phyloP scores from a whole-genome alignment of 1,140 invertebrate species.

The Riptortus pedestris region DNA sequence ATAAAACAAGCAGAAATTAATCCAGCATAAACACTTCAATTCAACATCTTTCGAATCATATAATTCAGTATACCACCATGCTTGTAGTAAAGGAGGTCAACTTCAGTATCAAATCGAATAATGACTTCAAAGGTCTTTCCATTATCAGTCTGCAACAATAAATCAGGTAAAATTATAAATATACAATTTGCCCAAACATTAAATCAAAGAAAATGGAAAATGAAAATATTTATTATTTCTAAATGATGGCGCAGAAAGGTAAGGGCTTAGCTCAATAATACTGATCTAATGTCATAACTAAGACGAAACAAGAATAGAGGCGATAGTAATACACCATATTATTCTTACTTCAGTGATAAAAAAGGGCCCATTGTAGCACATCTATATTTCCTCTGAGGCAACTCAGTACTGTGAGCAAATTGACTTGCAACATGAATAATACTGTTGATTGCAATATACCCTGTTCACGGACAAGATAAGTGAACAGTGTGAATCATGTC shows the following conservation, averaged over 20 bases:
- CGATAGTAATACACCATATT: too few relatives aligned
- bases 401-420: too few relatives aligned
- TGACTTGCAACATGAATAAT: too few relatives aligned
- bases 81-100: constrained; percentile 88
- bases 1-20: neutral
- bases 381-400: too few relatives aligned
- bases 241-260: neutral
- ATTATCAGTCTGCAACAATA: constrained; percentile 40
- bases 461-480: too few relatives aligned
- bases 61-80: constrained; percentile 96
- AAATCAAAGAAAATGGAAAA: neutral
- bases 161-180: too few relatives aligned
- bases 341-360: too few relatives aligned
- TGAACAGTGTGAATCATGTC: too few relatives aligned
- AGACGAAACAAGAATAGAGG: too few relatives aligned
- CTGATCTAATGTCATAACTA: too few relatives aligned
- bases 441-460: too few relatives aligned
- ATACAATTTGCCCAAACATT: neutral
- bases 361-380: too few relatives aligned
- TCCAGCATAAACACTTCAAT: neutral
- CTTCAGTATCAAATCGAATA: constrained; percentile 90
- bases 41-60: constrained; percentile 82
- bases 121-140: constrained; percentile 59
- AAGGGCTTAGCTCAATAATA: neutral
- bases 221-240: neutral